These are phyloP conservation scores for Hyaena hyaena DNA, from an alignment of 2,113 vertebrate genomes.

Conservation along the genomic window DNA sequence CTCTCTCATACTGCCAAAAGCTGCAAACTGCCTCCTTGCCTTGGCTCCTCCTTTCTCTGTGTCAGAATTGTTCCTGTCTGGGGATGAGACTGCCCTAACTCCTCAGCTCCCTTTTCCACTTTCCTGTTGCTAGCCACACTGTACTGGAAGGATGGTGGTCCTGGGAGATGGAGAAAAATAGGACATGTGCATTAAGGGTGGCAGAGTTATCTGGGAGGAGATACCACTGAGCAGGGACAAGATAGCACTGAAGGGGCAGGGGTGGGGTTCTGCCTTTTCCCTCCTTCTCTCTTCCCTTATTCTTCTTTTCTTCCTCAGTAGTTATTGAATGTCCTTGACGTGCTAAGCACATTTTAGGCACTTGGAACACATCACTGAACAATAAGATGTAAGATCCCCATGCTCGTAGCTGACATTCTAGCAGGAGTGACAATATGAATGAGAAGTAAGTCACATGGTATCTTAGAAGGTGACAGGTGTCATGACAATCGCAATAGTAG, in stretches of 20 bases:
- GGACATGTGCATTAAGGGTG: accelerated
- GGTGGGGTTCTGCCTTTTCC: background rate
- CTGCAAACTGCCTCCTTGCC: background rate
- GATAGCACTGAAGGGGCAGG: accelerated
- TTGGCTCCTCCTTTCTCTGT: accelerated
- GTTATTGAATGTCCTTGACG: background rate
- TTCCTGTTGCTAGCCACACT: background rate
- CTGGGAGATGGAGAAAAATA: background rate
- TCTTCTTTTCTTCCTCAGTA: background rate
- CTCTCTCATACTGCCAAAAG: background rate
- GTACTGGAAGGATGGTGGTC: background rate
- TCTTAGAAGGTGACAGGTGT: background rate
- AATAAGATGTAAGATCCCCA: background rate
- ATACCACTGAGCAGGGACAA: background rate
- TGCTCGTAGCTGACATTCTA: background rate
- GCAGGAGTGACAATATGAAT: background rate
- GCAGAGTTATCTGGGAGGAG: background rate
- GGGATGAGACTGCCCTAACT: background rate
- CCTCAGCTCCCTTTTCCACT: background rate
- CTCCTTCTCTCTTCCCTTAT: background rate
- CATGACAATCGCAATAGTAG: too few relatives aligned
- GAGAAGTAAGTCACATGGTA: background rate
- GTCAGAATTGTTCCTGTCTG: accelerated
- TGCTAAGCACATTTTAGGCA: background rate
- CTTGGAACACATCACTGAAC: background rate